Conservation (phyloP, 2,888 invertebrate genomes). For the Scaeva pyrastri region DNA sequence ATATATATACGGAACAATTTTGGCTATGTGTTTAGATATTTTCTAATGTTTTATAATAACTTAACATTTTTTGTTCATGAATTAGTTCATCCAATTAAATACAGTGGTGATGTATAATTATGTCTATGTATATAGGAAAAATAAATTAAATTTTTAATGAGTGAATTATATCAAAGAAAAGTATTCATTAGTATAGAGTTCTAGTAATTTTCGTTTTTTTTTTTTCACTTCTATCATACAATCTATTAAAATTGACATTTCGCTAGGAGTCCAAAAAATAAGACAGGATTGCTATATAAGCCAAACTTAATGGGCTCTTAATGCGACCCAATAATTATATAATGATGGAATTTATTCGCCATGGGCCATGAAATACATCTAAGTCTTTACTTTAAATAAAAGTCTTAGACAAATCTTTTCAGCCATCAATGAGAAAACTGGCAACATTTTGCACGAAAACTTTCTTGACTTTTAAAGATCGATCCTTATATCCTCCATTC, state of each 20-base stretch:
- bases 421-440: no score
- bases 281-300: no score
- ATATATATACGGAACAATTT: constrained; percentile 45
- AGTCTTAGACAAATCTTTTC: no score
- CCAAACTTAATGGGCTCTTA: no score
- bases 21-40: constrained; percentile 30
- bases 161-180: constrained; percentile 45
- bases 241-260: not conserved
- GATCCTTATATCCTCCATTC: no score
- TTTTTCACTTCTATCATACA: constrained; percentile 11
- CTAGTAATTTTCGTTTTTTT: constrained; percentile 9
- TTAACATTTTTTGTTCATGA: constrained; percentile 17
- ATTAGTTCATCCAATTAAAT: constrained; percentile 65
- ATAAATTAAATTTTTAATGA: constrained; percentile 43
- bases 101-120: constrained; percentile 47
- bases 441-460: no score
- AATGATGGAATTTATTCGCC: no score
- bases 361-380: no score
- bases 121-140: constrained; percentile 34
- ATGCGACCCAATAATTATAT: no score
- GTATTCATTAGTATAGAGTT: constrained; percentile 26
- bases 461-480: no score
- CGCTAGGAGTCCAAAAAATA: not conserved
- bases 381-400: no score
- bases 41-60: constrained; percentile 21